These are phyloP conservation scores for Dinocampus coccinellae DNA, from an alignment of 2,888 invertebrate species.

Conservation along the genomic window DNA sequence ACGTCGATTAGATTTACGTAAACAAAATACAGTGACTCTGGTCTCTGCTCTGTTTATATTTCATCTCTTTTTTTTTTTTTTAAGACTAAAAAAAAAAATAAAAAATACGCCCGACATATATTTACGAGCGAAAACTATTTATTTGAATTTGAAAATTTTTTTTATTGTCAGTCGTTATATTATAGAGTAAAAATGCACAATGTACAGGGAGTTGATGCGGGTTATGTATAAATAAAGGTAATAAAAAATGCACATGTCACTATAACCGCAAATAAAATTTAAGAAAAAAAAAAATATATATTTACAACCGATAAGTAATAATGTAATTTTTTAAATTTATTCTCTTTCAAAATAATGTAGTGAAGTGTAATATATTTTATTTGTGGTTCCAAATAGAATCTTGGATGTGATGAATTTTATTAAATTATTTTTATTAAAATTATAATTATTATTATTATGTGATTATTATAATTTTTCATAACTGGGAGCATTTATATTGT, in stretches of 20 bases:
- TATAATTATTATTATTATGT: no score
- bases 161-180: conserved; percentile 47
- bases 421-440: no score
- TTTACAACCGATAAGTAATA: conserved; percentile 28
- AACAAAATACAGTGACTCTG: conserved; percentile 52
- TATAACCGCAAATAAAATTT: conserved; percentile 46
- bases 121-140: conserved; percentile 56
- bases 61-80: conserved; percentile 47
- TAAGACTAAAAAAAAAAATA: no score
- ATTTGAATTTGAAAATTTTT: no score
- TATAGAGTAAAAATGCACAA: background rate
- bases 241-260: conserved; percentile 20
- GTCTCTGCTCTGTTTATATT: background rate
- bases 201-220: background rate
- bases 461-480: no score
- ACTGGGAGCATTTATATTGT: no score
- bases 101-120: conserved; percentile 58
- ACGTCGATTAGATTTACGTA: conserved; percentile 38
- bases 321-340: no score
- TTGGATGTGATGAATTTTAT: no score
- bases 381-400: background rate
- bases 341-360: background rate
- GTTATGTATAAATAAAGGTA: conserved; percentile 5
- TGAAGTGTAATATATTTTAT: background rate
- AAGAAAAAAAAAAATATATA: conserved; percentile 7